These are phyloP conservation scores for Otolemur garnettii DNA, from an alignment of 2,113 vertebrate species.

Conservation along the genomic window DNA sequence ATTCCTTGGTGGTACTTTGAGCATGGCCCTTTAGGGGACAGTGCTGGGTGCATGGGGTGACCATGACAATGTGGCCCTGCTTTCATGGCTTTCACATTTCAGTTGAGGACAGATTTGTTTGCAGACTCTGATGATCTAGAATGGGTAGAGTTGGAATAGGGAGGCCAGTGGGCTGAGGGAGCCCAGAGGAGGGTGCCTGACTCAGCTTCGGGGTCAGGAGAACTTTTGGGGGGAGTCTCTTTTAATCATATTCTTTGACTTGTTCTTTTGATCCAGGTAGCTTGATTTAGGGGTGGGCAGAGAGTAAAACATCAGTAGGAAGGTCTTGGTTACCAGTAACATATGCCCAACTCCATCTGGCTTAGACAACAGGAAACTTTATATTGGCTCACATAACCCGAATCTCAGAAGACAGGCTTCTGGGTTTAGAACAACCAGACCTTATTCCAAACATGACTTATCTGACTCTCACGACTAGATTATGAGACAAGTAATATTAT, in stretches of 20 bases:
- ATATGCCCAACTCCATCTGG: not conserved
- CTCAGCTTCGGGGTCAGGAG: not conserved
- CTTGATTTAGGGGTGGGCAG: not conserved
- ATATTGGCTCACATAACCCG: not conserved
- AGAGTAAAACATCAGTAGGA: not conserved
- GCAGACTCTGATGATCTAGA: not conserved
- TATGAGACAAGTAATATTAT: not conserved
- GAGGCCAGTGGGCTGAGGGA: not conserved
- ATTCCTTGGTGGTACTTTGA: not conserved
- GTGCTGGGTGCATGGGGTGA: not conserved
- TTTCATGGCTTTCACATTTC: not conserved
- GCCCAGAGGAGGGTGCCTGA: not conserved
- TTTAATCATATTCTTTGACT: not conserved
- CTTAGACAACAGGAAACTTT: not conserved
- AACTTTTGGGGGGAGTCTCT: not conserved
- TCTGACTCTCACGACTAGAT: not conserved
- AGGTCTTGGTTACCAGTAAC: not conserved
- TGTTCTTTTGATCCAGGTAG: not conserved
- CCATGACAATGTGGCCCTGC: not conserved
- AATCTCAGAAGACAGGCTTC: not conserved
- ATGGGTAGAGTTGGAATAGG: too few relatives aligned
- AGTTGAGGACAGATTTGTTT: not conserved
- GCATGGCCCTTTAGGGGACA: not conserved
- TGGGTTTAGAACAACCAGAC: not conserved
- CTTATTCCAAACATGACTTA: not conserved